These are phyloP conservation scores for Loripinus fragilis DNA, from an alignment of 2,888 invertebrate species.

Conservation along the genomic window DNA sequence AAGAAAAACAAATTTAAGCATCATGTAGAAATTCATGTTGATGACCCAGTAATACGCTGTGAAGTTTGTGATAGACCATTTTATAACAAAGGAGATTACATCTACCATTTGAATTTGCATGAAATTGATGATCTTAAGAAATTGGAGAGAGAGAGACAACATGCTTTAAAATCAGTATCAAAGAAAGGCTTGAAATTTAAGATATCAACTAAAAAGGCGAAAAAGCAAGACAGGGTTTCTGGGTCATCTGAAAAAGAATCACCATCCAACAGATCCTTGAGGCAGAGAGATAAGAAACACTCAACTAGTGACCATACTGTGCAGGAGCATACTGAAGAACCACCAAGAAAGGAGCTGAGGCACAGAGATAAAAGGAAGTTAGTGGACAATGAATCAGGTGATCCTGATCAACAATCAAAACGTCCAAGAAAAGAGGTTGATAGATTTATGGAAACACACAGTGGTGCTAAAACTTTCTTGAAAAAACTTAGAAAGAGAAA, in stretches of 20 bases:
- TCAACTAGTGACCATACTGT: background rate
- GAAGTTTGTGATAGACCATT: conserved; percentile 5
- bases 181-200: background rate
- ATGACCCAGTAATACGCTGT: conserved; percentile 3
- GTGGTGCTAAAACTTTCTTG: background rate
- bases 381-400: background rate
- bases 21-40: conserved; percentile 53
- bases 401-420: background rate
- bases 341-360: background rate
- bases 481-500: background rate
- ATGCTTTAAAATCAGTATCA: background rate
- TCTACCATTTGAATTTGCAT: conserved; percentile 1
- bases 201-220: background rate
- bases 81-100: conserved; percentile 1
- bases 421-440: background rate
- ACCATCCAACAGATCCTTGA: background rate
- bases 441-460: background rate
- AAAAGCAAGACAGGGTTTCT: background rate
- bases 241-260: background rate
- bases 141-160: background rate
- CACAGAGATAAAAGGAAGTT: background rate
- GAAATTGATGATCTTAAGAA: background rate
- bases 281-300: background rate
- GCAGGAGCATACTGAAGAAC: background rate
- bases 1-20: conserved; percentile 37